Base-by-base conservation (phyloP, 2,888 invertebrate species). In the Luffia ferchaultella region DNA sequence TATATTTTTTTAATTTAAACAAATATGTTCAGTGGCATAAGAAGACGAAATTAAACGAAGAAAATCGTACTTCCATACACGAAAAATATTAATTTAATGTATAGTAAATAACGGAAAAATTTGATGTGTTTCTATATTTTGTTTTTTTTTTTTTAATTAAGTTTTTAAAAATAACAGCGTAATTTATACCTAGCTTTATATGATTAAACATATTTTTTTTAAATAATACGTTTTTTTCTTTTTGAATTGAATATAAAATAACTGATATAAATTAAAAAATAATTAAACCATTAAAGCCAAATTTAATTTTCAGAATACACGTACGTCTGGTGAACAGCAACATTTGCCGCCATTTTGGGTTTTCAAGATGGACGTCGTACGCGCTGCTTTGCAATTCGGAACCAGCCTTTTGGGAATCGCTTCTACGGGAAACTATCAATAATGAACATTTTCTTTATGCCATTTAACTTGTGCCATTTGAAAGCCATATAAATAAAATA, bases 281-380 rank as follows among this genome's bases (percentile, higher is more conserved):
- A n/a, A n/a, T n/a, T n/a, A n/a, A n/a, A n/a, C n/a, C n/a, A n/a
- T n/a, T n/a, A n/a, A n/a, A n/a, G n/a, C n/a, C n/a, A n/a, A n/a
- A n/a, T n/a, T n/a, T n/a, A 7, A 30, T 49, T 49, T 49, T 17
- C 49, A 49, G 49, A 43, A 43, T 16, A 5, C 5, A 2, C 2
- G 16, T 15, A 30, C 30, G 30, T 3, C 5, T 30, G 30, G 12
- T 7, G 2, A 16, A 15, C 42, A 49, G 16, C 42, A 42, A n/a
- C 16, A 18, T 19, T 17, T 43, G 9, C 20, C 19, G 5, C 2
- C 20, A 71, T 1, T 76, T 74, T 70, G 68, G 73, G 69, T 68
- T 2, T 57, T 83, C 16, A 78, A 78, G 62, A 62, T 75, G 66
- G 75, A 73, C 58, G 60, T 82, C 48, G 50, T 79, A 7, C 64